Evolutionary conservation across 2,113 vertebrate genomes (phyloP), one percentile per base, ranked within the genome.

Genomic region (Perca schrenkii): DNA sequence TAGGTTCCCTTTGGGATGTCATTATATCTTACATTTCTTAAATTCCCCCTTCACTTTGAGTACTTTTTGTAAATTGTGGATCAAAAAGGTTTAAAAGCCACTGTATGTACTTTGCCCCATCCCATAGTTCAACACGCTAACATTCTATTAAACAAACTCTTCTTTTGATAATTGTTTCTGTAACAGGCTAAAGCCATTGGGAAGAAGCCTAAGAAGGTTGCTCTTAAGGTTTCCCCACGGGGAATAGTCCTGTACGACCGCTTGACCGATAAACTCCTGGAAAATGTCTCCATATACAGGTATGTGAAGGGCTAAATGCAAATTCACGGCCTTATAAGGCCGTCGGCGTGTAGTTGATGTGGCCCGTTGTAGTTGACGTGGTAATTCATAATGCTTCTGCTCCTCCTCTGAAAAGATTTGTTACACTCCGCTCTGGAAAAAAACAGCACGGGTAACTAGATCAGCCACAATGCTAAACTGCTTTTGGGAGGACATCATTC

Each of bases 251-350:
- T 98, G 57, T 92, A 92, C 0, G 97, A 99, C 91, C 87, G 91
- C 16, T 60, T 90, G 22, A 97, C 92, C 13, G 95, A 95, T 6
- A 96, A 97, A 88, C 90, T 97, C 28, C 95, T 98, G 1, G 98
- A 98, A 89, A 98, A 97, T 0, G 54, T 99, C 83, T 99, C 98
- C 77, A 99, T 99, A 81, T 98, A 98, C 97, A 97, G 98, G 98
- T 97, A 91, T 0, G 91, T 89, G 28, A 2, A 28, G 28, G 28
- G 28, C 62, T 58, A 40, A 10, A 17, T 61, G 10, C 13, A 40
- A 16, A 47, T 49, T 76, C 21, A 40, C 16, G 5, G 50, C 72
- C 56, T 3, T 22, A 1, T 22, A 6, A 70, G 28, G 12, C 6
- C 19, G 1, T 25, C 2, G 4, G 10, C 21, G 0, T 57, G 77